A percentile compares a stretch with the other conserved stretches of the same genome.
Evolutionary conservation across 1,140 invertebrate genomes (phyloP).

Genomic region (Drosophila ficusphila): DNA sequence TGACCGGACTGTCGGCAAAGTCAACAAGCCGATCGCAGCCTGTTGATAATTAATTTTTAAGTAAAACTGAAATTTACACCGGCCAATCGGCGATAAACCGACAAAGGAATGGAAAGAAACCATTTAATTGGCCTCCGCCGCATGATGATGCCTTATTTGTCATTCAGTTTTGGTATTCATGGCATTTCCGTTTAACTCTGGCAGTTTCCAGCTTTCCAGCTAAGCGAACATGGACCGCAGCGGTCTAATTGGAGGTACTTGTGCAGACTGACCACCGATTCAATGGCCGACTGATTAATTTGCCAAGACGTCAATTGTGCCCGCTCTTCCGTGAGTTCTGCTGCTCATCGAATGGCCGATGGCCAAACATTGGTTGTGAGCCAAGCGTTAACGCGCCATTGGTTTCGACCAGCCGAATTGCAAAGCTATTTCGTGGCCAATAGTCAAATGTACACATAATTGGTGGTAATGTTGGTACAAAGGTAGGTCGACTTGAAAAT

Average conservation of each 20-base stretch:
- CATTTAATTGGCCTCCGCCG: constrained; percentile 21
- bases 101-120: constrained; percentile 19
- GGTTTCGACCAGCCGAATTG: neutral
- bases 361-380: constrained; percentile 15
- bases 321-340: neutral
- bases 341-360: neutral
- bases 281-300: constrained; percentile 25
- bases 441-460: neutral
- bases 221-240: neutral
- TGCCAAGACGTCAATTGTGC: constrained; percentile 17
- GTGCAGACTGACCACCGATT: constrained; percentile 2
- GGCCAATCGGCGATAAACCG: constrained; percentile 17
- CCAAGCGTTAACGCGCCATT: neutral
- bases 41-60: constrained; percentile 74
- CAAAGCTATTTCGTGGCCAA: neutral
- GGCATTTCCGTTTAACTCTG: neutral
- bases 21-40: constrained; percentile 48
- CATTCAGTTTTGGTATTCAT: constrained; percentile 2
- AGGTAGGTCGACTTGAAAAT: neutral
- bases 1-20: constrained; percentile 48
- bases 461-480: neutral
- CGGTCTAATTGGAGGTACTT: constrained; percentile 22
- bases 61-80: constrained; percentile 61
- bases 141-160: neutral
- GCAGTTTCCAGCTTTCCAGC: neutral